Conservation (phyloP, 2,113 vertebrate species). For the Arothron firmamentum region DNA sequence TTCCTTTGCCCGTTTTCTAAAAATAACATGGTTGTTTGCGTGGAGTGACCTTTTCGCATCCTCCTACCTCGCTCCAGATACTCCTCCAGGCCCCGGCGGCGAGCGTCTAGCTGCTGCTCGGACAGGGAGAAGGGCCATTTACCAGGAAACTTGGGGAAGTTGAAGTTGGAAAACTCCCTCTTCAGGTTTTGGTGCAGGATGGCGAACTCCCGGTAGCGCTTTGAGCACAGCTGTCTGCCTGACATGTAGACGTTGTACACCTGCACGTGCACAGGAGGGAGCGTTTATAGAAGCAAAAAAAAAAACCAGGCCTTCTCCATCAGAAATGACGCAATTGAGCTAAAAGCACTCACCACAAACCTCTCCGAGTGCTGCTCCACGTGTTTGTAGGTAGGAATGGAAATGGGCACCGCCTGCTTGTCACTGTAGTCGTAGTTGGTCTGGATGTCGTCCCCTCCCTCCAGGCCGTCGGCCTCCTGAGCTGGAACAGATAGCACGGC, state of each 20-base stretch:
- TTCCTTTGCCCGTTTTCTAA: not conserved
- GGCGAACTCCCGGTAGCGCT: slow-evolving; percentile 93
- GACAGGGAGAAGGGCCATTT: slow-evolving; percentile 98
- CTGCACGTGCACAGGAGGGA: slow-evolving; percentile 58
- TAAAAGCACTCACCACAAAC: slow-evolving; percentile 96
- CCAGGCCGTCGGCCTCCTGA: slow-evolving; percentile 88
- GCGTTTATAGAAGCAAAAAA: not conserved
- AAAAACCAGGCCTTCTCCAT: not conserved
- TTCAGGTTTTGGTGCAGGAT: slow-evolving; percentile 96
- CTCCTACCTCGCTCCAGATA: slow-evolving; percentile 87
- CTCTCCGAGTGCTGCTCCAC: slow-evolving; percentile 95
- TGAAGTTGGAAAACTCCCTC: slow-evolving; percentile 90
- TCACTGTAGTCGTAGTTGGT: slow-evolving; percentile 94
- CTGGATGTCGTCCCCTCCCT: slow-evolving; percentile 88
- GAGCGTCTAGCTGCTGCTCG: slow-evolving; percentile 91
- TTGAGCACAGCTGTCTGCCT: slow-evolving; percentile 91
- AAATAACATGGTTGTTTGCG: not conserved
- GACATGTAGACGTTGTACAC: slow-evolving; percentile 98
- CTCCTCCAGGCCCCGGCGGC: slow-evolving; percentile 91
- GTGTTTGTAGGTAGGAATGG: slow-evolving; percentile 94
- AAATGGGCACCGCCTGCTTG: slow-evolving; percentile 96
- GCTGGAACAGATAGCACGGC: slow-evolving; percentile 91
- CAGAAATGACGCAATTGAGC: not conserved
- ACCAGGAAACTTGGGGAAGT: slow-evolving; percentile 90
- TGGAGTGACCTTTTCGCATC: slow-evolving; percentile 1